phyloP scores from a whole-genome alignment of 2,113 vertebrate genomes.

The Prunella fulvescens region DNA sequence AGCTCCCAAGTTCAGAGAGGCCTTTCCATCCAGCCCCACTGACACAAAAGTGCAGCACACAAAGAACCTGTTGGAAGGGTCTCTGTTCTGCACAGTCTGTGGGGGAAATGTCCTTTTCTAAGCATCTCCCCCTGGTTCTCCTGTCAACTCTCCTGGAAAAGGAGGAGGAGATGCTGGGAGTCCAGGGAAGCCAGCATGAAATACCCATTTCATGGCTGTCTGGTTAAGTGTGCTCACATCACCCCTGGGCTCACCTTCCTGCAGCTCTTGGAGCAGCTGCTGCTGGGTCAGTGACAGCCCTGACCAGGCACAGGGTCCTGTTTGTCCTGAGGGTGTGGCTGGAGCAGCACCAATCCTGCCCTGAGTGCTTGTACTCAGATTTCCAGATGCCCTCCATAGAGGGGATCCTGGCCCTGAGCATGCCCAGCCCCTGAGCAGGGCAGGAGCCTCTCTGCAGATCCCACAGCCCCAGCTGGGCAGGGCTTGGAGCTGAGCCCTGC shows the following conservation, averaged over 20 bases:
- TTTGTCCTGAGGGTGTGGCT: neutral
- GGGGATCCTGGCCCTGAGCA: neutral
- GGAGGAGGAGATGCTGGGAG: conserved; percentile 13
- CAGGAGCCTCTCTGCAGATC: neutral
- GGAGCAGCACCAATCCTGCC: neutral
- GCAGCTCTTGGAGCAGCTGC: neutral
- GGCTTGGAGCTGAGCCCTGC: neutral
- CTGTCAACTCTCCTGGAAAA: neutral
- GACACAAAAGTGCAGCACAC: neutral
- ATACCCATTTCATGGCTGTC: conserved; percentile 64
- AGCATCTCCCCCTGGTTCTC: neutral
- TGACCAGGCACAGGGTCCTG: neutral
- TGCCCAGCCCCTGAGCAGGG: neutral
- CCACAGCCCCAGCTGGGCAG: neutral
- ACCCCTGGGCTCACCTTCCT: conserved; percentile 41
- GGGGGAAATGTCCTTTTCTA: neutral
- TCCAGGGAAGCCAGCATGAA: conserved; percentile 38
- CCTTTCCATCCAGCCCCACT: neutral
- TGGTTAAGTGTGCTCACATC: conserved; percentile 6
- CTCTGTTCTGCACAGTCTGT: neutral
- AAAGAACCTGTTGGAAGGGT: neutral
- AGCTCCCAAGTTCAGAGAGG: neutral
- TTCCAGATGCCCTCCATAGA: rapidly evolving
- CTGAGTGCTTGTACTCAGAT: neutral
- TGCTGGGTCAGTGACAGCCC: neutral